These are phyloP conservation scores for Dicaeum eximium DNA, from an alignment of 2,113 vertebrate species.

Conservation along the genomic window DNA sequence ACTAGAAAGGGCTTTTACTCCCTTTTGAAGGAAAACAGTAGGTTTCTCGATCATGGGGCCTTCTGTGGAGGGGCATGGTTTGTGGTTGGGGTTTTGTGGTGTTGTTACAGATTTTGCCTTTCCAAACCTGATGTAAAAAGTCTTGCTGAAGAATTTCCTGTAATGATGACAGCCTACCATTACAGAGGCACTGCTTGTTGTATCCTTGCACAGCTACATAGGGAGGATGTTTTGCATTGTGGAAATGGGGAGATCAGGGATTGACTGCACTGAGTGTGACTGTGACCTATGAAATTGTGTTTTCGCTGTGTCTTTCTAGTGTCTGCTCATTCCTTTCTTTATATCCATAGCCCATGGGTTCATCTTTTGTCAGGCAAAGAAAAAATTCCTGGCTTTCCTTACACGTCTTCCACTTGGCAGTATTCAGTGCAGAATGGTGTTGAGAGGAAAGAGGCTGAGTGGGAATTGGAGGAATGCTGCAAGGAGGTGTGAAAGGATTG, in stretches of 20 bases:
- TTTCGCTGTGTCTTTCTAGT: neutral
- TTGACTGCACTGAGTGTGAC: neutral
- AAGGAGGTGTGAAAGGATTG: neutral
- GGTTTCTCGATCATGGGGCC: neutral
- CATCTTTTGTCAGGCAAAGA: neutral
- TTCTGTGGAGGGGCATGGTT: neutral
- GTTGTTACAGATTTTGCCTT: neutral
- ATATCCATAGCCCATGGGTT: neutral
- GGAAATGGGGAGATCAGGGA: neutral
- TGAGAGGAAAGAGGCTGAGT: neutral
- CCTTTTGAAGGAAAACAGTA: neutral
- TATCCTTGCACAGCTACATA: neutral
- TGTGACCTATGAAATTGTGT: neutral
- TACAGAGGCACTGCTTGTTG: neutral
- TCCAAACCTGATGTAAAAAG: neutral
- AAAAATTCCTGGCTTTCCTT: neutral
- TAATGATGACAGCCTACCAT: neutral
- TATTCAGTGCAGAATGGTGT: neutral
- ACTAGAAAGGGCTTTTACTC: neutral
- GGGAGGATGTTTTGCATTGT: neutral
- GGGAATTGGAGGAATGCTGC: neutral
- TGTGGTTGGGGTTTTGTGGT: neutral
- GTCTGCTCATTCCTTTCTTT: neutral
- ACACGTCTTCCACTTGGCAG: neutral
- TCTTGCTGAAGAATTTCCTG: neutral